Percentiles rank a stretch among this genome's conserved stretches.
Conservation (phyloP, 2,888 invertebrate species). For the Eupithecia tripunctaria region DNA sequence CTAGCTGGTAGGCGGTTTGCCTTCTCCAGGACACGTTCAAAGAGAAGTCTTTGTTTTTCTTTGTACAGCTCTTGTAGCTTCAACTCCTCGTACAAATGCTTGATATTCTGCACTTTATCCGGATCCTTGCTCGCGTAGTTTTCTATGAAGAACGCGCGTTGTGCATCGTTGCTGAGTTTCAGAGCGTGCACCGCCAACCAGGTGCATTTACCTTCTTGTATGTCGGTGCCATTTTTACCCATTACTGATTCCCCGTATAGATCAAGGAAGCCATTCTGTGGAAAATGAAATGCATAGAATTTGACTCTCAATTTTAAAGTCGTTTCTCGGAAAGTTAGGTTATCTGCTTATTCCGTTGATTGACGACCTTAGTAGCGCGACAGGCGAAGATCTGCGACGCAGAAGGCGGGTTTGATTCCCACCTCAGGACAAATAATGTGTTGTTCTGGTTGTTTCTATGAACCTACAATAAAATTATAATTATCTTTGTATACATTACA, state of each 20-base stretch:
- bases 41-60: slow-evolving; percentile 89
- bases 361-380: too few species aligned
- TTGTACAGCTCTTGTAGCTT: slow-evolving; percentile 88
- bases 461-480: not conserved
- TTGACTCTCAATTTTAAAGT: not conserved
- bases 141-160: slow-evolving; percentile 87
- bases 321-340: not conserved
- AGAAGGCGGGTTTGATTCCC: not conserved
- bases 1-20: slow-evolving; percentile 89
- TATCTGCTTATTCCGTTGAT: too few species aligned
- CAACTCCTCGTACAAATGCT: slow-evolving; percentile 83
- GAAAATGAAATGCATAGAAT: not conserved
- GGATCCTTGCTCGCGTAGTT: slow-evolving; percentile 89
- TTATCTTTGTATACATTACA: not conserved
- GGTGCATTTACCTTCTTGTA: slow-evolving; percentile 93
- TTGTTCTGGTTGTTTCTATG: not conserved
- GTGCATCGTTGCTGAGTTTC: slow-evolving; percentile 89
- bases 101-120: slow-evolving; percentile 82
- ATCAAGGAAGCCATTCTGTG: slow-evolving; percentile 91
- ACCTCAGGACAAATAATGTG: not conserved
- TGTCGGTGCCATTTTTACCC: slow-evolving; percentile 62
- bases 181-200: slow-evolving; percentile 90
- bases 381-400: not conserved
- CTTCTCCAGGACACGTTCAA: slow-evolving; percentile 87
- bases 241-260: slow-evolving; percentile 87